Conservation (phyloP, 2,888 invertebrate genomes). For the Sarcophaga caerulescens region DNA sequence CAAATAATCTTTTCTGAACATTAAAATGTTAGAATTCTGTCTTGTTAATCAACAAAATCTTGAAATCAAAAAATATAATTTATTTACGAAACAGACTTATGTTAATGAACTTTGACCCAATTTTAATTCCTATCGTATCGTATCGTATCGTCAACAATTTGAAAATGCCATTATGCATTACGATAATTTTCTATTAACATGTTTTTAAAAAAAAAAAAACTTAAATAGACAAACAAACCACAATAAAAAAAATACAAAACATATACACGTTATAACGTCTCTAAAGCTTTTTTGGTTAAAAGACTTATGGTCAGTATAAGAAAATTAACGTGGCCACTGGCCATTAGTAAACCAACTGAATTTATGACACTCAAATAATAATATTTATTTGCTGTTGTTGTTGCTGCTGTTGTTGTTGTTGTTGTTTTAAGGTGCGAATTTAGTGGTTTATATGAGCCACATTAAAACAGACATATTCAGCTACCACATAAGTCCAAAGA, state of each 20-base stretch:
- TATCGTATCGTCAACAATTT: background rate
- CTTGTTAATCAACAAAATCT: no score
- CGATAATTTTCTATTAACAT: conserved; percentile 5
- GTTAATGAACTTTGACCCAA: conserved; percentile 18
- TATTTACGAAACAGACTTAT: background rate
- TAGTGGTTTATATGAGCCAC: background rate
- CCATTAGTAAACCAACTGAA: conserved; percentile 12
- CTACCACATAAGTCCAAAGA: background rate
- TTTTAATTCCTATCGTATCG: background rate
- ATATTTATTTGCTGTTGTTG: background rate
- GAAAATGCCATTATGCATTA: background rate
- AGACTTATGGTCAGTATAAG: conserved; percentile 13
- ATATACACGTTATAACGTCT: no score
- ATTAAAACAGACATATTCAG: background rate
- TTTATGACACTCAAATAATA: conserved; percentile 25
- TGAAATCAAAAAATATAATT: no score
- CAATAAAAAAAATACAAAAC: background rate
- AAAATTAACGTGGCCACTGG: conserved; percentile 31
- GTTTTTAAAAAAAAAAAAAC: background rate
- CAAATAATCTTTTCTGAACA: no score
- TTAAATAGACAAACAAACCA: conserved; percentile 10
- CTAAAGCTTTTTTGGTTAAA: background rate
- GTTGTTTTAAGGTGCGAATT: conserved; percentile 40
- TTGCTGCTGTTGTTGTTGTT: background rate
- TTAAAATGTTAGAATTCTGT: no score